Percentiles rank a stretch among this genome's conserved stretches.
phyloP scores from a whole-genome alignment of 2,113 vertebrate genomes.

The Semnornis frantzii region DNA sequence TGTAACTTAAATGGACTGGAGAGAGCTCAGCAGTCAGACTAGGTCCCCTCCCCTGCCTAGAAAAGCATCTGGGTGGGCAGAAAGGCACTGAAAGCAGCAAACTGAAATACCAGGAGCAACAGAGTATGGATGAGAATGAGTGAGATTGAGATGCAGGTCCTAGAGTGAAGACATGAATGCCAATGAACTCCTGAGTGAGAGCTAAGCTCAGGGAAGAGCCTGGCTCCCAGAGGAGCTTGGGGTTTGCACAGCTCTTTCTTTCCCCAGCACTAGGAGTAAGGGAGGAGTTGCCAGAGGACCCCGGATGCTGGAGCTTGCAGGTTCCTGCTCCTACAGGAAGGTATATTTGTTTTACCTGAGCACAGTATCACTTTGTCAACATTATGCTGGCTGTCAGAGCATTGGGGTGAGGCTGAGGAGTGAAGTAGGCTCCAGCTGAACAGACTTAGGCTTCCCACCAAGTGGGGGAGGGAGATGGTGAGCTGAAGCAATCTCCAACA shows the following conservation, averaged over 20 bases:
- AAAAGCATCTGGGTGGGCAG: slow-evolving; percentile 44
- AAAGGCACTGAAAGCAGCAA: slow-evolving; percentile 9
- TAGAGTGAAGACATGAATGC: not conserved
- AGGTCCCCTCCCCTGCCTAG: not conserved
- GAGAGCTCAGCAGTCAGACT: slow-evolving; percentile 31
- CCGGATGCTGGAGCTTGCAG: slow-evolving; percentile 40
- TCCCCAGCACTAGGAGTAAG: not conserved
- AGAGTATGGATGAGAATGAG: slow-evolving; percentile 1
- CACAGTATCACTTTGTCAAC: slow-evolving; percentile 49
- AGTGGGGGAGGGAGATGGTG: not conserved
- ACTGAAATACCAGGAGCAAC: slow-evolving; percentile 25
- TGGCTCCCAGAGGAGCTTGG: not conserved
- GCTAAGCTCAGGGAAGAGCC: not conserved
- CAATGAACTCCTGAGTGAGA: not conserved
- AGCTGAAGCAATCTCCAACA: not conserved
- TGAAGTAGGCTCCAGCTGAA: not conserved
- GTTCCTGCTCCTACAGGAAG: slow-evolving; percentile 60
- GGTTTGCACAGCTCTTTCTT: not conserved
- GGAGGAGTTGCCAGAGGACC: slow-evolving; percentile 31
- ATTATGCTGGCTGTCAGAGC: not conserved
- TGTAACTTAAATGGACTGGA: slow-evolving; percentile 62
- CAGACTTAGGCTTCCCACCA: not conserved
- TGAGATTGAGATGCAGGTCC: not conserved
- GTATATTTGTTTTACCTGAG: slow-evolving; percentile 60
- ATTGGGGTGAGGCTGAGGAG: not conserved